Conservation (phyloP, 1,140 invertebrate species). For the Bombyx mandarina region DNA sequence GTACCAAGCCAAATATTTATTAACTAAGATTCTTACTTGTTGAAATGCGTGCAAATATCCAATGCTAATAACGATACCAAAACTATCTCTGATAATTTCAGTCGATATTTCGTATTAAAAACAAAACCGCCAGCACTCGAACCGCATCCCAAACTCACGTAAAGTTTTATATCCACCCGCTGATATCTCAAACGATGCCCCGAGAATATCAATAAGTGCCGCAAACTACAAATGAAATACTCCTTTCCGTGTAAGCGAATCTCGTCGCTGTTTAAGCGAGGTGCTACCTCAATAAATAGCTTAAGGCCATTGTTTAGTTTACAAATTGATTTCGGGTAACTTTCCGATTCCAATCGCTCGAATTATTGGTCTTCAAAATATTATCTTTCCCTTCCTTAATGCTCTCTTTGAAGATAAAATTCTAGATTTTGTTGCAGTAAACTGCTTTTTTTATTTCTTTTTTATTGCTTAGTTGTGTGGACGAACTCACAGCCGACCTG, state of each 20-base stretch:
- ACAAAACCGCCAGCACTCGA: slow-evolving; percentile 14
- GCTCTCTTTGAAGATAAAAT: no score
- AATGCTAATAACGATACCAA: not conserved
- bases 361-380: not conserved
- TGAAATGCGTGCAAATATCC: not conserved
- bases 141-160: slow-evolving; percentile 13
- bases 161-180: slow-evolving; percentile 34
- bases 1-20: no score
- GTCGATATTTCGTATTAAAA: not conserved
- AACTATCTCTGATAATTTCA: not conserved
- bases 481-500: no score
- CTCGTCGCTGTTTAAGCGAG: slow-evolving; percentile 11
- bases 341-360: not conserved
- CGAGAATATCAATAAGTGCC: slow-evolving; percentile 37
- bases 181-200: slow-evolving; percentile 29
- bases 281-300: slow-evolving; percentile 16
- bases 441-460: no score
- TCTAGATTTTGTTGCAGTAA: no score
- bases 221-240: slow-evolving; percentile 34
- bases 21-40: no score
- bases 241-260: slow-evolving; percentile 12
- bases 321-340: slow-evolving; percentile 7
- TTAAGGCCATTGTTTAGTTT: slow-evolving; percentile 3
- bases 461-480: no score
- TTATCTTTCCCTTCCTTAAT: no score